These are phyloP conservation scores for Protobothrops flavoviridis DNA, from an alignment of 2,113 vertebrate genomes.

Conservation along the genomic window DNA sequence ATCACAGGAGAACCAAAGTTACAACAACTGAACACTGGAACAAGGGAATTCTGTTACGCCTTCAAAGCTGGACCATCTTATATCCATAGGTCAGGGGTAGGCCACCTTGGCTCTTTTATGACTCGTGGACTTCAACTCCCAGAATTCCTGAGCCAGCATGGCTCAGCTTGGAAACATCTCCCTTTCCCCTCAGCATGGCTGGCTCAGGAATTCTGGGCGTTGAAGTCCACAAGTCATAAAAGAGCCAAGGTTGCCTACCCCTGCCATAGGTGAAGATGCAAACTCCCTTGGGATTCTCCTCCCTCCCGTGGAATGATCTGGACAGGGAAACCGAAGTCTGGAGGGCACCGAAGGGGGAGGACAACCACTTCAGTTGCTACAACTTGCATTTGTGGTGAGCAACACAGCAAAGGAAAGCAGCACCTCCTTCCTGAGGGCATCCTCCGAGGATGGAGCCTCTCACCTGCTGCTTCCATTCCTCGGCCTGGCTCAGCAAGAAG, in stretches of 20 bases:
- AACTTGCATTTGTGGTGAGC: not conserved
- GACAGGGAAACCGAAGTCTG: not conserved
- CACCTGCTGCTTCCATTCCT: not conserved
- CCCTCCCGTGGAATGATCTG: not conserved
- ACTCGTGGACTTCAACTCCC: no score
- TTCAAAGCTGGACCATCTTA: not conserved
- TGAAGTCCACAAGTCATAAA: no score
- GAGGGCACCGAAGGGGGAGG: not conserved
- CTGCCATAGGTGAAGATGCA: not conserved
- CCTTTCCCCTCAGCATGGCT: no score
- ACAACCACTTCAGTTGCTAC: not conserved
- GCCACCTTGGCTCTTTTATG: no score
- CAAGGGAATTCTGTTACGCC: not conserved
- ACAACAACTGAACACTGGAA: not conserved
- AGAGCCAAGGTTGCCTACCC: no score
- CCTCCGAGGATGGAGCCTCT: not conserved
- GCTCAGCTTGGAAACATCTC: no score
- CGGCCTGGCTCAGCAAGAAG: not conserved
- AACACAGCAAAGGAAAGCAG: not conserved
- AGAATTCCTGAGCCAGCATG: no score
- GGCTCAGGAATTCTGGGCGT: no score
- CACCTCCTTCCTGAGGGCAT: not conserved
- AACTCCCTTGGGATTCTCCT: not conserved
- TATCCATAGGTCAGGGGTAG: not conserved
- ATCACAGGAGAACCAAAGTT: not conserved